Base-by-base conservation (phyloP, 2,888 invertebrate species). In the Latheticus oryzae region DNA sequence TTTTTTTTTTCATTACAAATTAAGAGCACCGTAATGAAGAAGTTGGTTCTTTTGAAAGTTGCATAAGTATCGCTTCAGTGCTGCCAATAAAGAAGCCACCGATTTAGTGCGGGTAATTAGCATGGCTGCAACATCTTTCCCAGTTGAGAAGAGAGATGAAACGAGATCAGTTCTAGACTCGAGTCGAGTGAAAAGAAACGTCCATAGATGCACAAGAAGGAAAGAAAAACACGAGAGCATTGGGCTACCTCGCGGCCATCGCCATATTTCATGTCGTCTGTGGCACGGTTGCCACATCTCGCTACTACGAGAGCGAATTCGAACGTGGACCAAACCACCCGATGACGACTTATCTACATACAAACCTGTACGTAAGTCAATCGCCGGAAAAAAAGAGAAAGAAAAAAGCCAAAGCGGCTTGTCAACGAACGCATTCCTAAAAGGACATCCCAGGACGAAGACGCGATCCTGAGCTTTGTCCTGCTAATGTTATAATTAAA, bases 171-270 rank as follows among this genome's bases (percentile, higher is more conserved):
- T n/a, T n/a, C n/a, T n/a, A n/a, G 7, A 32, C 7, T 4, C 7
- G 9, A 7, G 9, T 7, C 13, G 33, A 56, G 61, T 61, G 59
- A 51, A 57, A 58, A 55, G 62, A 57, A 62, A 56, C 59, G 48
- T 62, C 58, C 50, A 58, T 43, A 57, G 60, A 58, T 38, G 52
- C 47, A 53, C 53, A 65, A 68, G 62, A 69, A 64, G 61, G 71
- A 69, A 61, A 69, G 67, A 62, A 53, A 45, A 53, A 64, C 48
- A 62, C 68, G 65, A 66, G 70, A 71, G 72, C 73, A 74, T 73
- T 71, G 74, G 74, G 73, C 73, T 73, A 73, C 73, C 76, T 76
- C 64, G 74, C 73, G 76, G 76, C 76, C 75, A 75, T 74, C 73
- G 72, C 73, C 73, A 74, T 75, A 74, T 73, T 74, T 76, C 73